These are phyloP conservation scores for Molorchus minor DNA, from an alignment of 2,888 invertebrate genomes.

Conservation along the genomic window DNA sequence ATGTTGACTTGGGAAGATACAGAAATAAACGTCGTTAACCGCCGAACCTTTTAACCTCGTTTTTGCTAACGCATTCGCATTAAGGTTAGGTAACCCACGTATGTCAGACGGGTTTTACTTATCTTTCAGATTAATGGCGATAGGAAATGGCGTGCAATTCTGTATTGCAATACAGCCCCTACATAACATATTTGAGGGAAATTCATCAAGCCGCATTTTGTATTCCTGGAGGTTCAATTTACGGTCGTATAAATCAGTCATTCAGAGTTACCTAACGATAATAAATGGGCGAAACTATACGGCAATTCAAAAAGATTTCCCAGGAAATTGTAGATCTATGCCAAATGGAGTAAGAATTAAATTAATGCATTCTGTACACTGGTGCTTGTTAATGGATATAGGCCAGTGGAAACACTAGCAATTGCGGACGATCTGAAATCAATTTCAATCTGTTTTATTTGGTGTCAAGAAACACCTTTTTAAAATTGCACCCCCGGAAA, in stretches of 20 bases:
- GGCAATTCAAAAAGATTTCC: neutral
- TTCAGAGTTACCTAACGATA: neutral
- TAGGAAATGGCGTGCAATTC: conserved; percentile 45
- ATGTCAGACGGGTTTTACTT: conserved; percentile 41
- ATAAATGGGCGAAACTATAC: neutral
- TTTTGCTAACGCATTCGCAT: neutral
- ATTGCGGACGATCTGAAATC: no score
- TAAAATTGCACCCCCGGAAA: no score
- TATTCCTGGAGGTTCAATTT: conserved; percentile 1
- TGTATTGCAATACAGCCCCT: conserved; percentile 33
- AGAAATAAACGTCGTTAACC: neutral
- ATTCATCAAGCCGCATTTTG: conserved; percentile 27
- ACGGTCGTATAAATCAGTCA: conserved; percentile 8
- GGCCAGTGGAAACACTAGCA: no score
- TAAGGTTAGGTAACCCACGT: neutral
- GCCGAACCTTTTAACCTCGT: neutral
- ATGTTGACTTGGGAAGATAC: neutral
- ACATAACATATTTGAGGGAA: conserved; percentile 23
- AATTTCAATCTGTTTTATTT: no score
- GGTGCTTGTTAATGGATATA: no score
- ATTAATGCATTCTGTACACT: no score
- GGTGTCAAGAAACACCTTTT: no score
- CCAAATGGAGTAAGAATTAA: no score
- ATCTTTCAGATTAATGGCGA: conserved; percentile 45
- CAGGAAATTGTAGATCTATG: no score